Evolutionary conservation across 2,113 vertebrate genomes (phyloP), one percentile per base, ranked within the genome.

Genomic region (Columbina picui): DNA sequence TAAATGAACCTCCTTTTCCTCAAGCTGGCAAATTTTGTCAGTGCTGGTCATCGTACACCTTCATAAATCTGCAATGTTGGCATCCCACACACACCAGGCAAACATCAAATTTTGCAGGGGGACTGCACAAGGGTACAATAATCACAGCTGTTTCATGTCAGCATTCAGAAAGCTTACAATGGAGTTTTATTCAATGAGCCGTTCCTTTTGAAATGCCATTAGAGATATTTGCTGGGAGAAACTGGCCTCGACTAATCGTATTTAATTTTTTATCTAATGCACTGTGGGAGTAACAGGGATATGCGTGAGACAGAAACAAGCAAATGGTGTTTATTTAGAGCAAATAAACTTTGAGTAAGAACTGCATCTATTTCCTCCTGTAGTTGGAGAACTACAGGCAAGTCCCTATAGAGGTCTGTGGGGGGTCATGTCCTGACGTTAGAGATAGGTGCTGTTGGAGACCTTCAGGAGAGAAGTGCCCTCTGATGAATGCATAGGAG

Each of bases 201-300:
- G 14, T 94, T 86, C 83, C 88, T 93, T 86, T 95, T 92, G 85
- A 87, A 95, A 90, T 2, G 6, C 83, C 56, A 2, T 94, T 52
- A 50, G 92, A 70, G 88, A 29, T 56, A 38, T 38, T 84, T 84
- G 43, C 86, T 56, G 3, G 73, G 88, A 90, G 93, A 94, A 93
- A 71, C 85, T 89, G 93, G 83, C 83, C 90, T 81, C 60, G 0
- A 43, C 92, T 90, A 91, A 96, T 81, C 30, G 1, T 79, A 27
- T 94, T 95, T 93, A 90, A 93, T 93, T 96, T 94, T 94, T 94
- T 90, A 90, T 94, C 85, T 75, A 84, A 75, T 20, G 52, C 87
- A 29, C 82, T 6, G 14, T 60, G 65, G 86, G 90, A 95, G 49
- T 82, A 71, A 56, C 61, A 39, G 92, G 49, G 87, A 77, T 88